phyloP scores from a whole-genome alignment of 2,888 invertebrate genomes.

The Noctua janthina region DNA sequence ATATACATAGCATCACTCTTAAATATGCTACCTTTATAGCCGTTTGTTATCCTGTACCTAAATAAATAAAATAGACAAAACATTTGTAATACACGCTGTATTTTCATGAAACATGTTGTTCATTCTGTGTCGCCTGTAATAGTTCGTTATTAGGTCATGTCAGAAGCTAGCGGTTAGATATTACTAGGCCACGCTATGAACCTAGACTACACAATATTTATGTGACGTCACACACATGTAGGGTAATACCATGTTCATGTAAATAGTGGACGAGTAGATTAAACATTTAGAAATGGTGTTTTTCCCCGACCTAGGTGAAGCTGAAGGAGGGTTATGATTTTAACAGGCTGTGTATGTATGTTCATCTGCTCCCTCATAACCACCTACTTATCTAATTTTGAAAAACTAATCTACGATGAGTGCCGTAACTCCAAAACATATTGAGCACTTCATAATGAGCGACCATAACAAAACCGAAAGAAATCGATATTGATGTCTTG shows the following conservation, averaged over 20 bases:
- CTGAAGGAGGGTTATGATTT: background rate
- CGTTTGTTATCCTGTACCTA: background rate
- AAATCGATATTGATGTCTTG: background rate
- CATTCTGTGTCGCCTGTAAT: slow-evolving; percentile 28
- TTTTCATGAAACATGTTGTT: slow-evolving; percentile 33
- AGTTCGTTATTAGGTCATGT: slow-evolving; percentile 54
- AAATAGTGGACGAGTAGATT: slow-evolving; percentile 3
- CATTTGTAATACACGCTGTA: slow-evolving; percentile 3
- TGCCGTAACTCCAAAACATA: too few relatives aligned
- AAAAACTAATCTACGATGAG: background rate
- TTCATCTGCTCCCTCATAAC: background rate
- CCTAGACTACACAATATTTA: slow-evolving; percentile 43
- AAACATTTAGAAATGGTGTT: background rate
- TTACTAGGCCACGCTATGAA: slow-evolving; percentile 44
- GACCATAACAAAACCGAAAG: too few relatives aligned
- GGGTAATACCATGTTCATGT: slow-evolving; percentile 20
- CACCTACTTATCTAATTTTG: background rate
- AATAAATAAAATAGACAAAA: background rate
- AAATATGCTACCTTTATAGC: background rate
- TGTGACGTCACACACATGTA: slow-evolving; percentile 45
- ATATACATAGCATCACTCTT: background rate
- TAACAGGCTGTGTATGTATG: background rate
- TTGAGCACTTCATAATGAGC: too few relatives aligned
- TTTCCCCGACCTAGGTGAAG: background rate
- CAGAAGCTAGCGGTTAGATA: slow-evolving; percentile 32